A percentile compares a stretch with the other conserved stretches of the same genome.
Conservation (phyloP, 2,113 vertebrate species). For the Edolisoma coerulescens region DNA sequence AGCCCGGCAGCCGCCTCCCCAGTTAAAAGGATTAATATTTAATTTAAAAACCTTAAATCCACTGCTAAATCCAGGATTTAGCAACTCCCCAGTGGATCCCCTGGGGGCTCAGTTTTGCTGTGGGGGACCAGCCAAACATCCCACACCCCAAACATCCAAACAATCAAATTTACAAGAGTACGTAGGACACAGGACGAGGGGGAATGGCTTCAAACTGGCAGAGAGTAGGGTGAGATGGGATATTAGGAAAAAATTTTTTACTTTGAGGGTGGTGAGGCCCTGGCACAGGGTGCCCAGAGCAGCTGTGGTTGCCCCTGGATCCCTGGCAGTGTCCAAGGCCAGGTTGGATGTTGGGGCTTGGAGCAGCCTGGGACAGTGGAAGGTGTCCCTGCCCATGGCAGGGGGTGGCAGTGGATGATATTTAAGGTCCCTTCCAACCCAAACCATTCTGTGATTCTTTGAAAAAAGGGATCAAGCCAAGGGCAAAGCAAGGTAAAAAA, state of each 20-base stretch:
- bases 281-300: background rate
- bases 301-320: background rate
- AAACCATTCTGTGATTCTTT: background rate
- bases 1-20: background rate
- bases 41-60: background rate
- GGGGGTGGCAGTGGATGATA: accelerated
- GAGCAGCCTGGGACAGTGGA: background rate
- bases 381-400: background rate
- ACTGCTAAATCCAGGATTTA: background rate
- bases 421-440: background rate
- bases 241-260: background rate
- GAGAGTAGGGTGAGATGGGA: background rate
- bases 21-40: background rate
- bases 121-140: background rate
- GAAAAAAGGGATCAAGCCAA: background rate
- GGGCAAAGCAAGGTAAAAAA: background rate
- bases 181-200: background rate
- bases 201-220: background rate
- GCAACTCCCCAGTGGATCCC: background rate
- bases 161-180: accelerated
- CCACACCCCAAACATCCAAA: background rate
- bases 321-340: background rate
- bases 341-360: background rate
- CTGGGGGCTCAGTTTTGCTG: background rate
- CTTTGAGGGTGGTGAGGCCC: accelerated